Base-by-base conservation (phyloP, 2,888 invertebrate genomes). In the Fragum whitleyi region DNA sequence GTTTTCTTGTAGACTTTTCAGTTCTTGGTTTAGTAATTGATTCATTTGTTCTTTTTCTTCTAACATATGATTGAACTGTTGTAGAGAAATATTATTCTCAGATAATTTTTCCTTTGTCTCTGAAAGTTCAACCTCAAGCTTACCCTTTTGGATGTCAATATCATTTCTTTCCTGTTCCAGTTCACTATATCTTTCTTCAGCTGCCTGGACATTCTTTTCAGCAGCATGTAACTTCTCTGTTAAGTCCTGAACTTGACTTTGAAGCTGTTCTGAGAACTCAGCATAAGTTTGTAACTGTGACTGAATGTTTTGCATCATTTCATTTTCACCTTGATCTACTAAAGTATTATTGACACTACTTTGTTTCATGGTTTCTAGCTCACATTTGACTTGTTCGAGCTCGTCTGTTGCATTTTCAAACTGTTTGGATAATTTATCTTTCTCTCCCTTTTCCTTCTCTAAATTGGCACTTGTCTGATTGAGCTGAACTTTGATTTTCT, bases 401-500 rank as follows among this genome's bases (percentile, higher is more conserved):
- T 59, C 73, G 16, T 26, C 36, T 65, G 65, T 74, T 3, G 32
- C 11, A 53, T 36, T 65, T 19, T 47, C 39, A 7, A 79, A 59
- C n/a, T 79, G 55, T 59, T 79, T 73, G 32, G 82, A 71, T 0
- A 80, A 21, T 51, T 70, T 62, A 32, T 77, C 75, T 67, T 75
- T 79, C 19, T 79, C 74, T 21, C 14, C 11, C 26, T 75, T 80
- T 47, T 73, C 79, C 28, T 76, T 81, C 53, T 86, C 83, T 53
- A 81, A 65, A 47, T 70, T 76, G 29, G 78, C 82, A 29, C 79
- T 87, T 7, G 88, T 77, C 74, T 91, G 85, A 61, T 86, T 81
- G 19, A 90, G 74, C 77, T 92, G 92, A 36, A 87, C 84, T 61
- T 92, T 92, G 9, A 91, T 79, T 79, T 91, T 92, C 79, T 92